These are phyloP conservation scores for Isoperla grammatica DNA, from an alignment of 2,888 invertebrate genomes.

Conservation along the genomic window DNA sequence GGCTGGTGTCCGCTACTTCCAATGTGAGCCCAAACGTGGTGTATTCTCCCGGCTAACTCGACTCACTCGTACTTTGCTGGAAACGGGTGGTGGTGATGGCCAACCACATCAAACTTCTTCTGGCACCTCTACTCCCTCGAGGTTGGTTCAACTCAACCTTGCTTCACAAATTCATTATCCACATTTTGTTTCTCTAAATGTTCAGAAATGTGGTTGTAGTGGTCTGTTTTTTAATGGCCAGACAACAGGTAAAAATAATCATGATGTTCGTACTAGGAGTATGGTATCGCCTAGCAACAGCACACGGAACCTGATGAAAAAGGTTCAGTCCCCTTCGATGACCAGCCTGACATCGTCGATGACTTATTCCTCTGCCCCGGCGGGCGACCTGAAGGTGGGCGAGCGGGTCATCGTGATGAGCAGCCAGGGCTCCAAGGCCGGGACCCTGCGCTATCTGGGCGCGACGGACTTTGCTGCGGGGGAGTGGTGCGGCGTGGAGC, in stretches of 20 bases:
- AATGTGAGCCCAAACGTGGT: conserved; percentile 88
- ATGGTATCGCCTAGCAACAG: conserved; percentile 40
- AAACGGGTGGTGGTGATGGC: conserved; percentile 37
- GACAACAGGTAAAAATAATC: too few species aligned
- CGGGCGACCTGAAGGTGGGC: conserved; percentile 69
- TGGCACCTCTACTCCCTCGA: conserved; percentile 19
- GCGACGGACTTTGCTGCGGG: conserved; percentile 86
- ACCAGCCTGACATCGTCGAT: conserved; percentile 15
- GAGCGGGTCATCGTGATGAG: conserved; percentile 82
- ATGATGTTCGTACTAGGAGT: conserved; percentile 35
- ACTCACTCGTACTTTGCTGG: conserved; percentile 67
- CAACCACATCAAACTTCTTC: conserved; percentile 6
- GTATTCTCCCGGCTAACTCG: conserved; percentile 85
- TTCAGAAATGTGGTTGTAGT: too few species aligned
- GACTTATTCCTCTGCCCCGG: conserved; percentile 36
- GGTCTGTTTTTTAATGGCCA: too few species aligned
- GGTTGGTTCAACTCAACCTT: too few species aligned
- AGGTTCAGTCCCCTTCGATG: conserved; percentile 19
- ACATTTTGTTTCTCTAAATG: too few species aligned
- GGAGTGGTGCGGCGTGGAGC: conserved; percentile 93
- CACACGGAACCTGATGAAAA: conserved; percentile 38
- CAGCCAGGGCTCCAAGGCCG: conserved; percentile 84
- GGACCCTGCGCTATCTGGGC: conserved; percentile 79
- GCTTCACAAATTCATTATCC: too few species aligned
- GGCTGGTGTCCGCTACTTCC: conserved; percentile 86